Conservation (phyloP, 2,113 vertebrate genomes). For the Mandrillus leucophaeus region DNA sequence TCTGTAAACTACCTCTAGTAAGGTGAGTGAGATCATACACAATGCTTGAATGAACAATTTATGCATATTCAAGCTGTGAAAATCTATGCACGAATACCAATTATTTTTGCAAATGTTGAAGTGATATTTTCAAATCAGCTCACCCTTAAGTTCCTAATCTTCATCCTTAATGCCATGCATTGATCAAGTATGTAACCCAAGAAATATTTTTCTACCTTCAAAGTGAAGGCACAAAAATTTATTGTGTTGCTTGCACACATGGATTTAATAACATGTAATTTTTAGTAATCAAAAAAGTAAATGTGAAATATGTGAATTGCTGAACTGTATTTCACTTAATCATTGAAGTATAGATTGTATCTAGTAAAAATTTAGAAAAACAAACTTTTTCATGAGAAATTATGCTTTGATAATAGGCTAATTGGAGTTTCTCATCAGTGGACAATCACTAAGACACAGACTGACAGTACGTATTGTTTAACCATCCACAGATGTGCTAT, state of each 20-base stretch:
- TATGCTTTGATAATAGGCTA: constrained; percentile 18
- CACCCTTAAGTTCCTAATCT: background rate
- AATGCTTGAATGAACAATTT: background rate
- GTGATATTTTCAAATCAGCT: background rate
- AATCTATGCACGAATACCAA: background rate
- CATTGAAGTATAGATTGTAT: background rate
- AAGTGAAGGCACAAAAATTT: background rate
- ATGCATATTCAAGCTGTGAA: background rate
- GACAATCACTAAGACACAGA: background rate
- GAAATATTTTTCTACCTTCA: background rate
- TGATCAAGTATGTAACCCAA: background rate
- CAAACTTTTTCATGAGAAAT: background rate
- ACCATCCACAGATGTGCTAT: background rate
- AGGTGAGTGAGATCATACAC: background rate
- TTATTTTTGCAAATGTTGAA: background rate
- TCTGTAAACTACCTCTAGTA: background rate
- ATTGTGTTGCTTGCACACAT: background rate
- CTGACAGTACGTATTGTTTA: background rate
- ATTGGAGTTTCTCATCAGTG: background rate
- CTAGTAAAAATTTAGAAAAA: background rate
- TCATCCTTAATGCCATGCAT: background rate
- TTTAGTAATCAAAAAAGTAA: constrained; percentile 42
- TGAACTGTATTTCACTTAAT: background rate
- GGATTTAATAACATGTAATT: background rate
- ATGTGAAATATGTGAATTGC: background rate